Percentiles rank a stretch among this genome's conserved stretches.
Conservation (phyloP, 2,888 invertebrate genomes). For the Orthosia gracilis region DNA sequence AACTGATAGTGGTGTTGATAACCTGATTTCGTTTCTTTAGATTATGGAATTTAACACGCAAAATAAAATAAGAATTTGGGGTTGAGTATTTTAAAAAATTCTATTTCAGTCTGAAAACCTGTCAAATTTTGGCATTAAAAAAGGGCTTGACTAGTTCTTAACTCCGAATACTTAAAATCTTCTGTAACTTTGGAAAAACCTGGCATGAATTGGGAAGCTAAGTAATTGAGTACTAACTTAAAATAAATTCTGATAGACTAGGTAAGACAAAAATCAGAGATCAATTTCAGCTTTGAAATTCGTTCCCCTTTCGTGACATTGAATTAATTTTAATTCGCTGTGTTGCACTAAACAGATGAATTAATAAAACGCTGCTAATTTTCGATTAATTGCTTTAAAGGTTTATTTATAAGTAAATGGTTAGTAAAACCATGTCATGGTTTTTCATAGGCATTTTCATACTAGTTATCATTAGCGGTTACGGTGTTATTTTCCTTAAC, state of each 20-base stretch:
- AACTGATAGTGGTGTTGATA: neutral
- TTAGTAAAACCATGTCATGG: conserved; percentile 25
- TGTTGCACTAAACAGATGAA: neutral
- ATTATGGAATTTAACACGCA: too few species aligned
- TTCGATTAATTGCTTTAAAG: neutral
- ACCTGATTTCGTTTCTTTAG: neutral
- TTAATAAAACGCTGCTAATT: neutral
- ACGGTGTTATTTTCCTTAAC: conserved; percentile 33
- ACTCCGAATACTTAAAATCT: too few species aligned
- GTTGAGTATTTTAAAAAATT: too few species aligned
- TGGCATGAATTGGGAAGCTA: neutral
- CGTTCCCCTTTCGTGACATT: neutral
- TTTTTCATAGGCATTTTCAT: conserved; percentile 8
- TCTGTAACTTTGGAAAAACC: neutral
- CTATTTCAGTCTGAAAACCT: too few species aligned
- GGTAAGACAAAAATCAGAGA: neutral
- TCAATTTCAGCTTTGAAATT: neutral
- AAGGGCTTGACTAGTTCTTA: too few species aligned
- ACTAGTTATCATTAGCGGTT: neutral
- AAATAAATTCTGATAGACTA: neutral
- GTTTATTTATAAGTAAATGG: neutral
- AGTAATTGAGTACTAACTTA: neutral
- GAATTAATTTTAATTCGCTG: neutral
- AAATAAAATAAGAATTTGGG: too few species aligned
- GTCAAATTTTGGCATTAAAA: too few species aligned